Base-by-base conservation (phyloP, 2,888 invertebrate genomes). In the Chouioia cunea region DNA sequence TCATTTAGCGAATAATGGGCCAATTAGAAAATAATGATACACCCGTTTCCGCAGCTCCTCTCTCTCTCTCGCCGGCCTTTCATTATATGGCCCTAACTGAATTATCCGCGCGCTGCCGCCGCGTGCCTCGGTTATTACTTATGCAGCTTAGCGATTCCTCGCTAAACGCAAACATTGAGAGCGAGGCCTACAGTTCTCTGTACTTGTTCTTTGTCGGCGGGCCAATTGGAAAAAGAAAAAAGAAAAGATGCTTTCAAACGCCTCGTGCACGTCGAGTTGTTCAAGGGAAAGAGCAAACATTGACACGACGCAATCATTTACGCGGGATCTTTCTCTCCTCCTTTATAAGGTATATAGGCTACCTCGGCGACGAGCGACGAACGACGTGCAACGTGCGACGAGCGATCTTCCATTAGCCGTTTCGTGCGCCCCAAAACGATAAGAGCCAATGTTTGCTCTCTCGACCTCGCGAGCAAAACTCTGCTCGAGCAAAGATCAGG, bases 21-120 rank as follows among this genome's bases (percentile, higher is more conserved):
- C 78, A 79, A 79, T 79, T 79, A 79, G 76, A 77, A 78, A 76
- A 79, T 80, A 80, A 79, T 80, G 76, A 79, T 77, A 78, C 76
- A 75, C 75, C 76, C 62, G 36, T 52, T 62, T 52, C 60, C 57
- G 57, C 44, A 20, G 57, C 12, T 73, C 74, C 73, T 71, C 73
- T 58, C 75, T 20, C 71, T 75, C 59, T 72, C 74, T 67, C 73
- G 73, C 73, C 74, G 73, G 75, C 76, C 77, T 79, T 74, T 79
- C 75, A 79, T 78, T 76, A 79, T 73, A n/a, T n/a, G n/a, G 36
- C 36, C 46, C 48, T 57, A 65, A 59, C 65, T 43, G 57, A 60
- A 65, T 65, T 70, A 65, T 59, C 57, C 22, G 47, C 18, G 23
- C 43, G 22, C 54, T 65, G 47, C 4, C n/a, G 20, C n/a, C 44